phyloP scores from a whole-genome alignment of 2,888 invertebrate species.

The Megaustenia siamemsis region DNA sequence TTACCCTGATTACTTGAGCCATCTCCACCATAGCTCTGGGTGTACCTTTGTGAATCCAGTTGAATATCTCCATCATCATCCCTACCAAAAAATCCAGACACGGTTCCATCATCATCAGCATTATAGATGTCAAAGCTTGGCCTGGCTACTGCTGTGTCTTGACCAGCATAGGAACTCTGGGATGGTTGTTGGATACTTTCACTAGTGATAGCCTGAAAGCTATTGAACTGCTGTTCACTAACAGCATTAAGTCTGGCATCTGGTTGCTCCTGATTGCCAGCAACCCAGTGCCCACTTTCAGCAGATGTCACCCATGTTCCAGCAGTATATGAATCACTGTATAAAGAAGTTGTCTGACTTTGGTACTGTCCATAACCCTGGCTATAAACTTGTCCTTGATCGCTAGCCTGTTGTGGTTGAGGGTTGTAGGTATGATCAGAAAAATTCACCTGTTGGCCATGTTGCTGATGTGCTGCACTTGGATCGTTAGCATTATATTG shows the following conservation, averaged over 20 bases:
- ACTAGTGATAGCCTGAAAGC: neutral
- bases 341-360: slow-evolving; percentile 16
- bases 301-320: neutral
- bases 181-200: neutral
- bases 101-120: slow-evolving; percentile 58
- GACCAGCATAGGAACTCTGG: neutral
- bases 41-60: neutral
- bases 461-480: too few relatives aligned
- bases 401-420: slow-evolving; percentile 12
- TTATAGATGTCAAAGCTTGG: slow-evolving; percentile 33
- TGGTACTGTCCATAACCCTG: too few relatives aligned
- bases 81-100: slow-evolving; percentile 59
- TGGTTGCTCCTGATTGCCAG: neutral
- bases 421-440: slow-evolving; percentile 21
- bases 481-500: neutral
- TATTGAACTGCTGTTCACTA: neutral
- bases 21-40: neutral
- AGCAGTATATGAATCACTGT: slow-evolving; percentile 37
- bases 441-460: neutral
- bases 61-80: slow-evolving; percentile 56
- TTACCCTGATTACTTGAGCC: slow-evolving; percentile 3
- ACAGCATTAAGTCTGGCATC: neutral
- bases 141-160: neutral
- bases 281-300: slow-evolving; percentile 6
- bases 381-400: neutral